Evolutionary conservation across 2,113 vertebrate genomes (phyloP).

Genomic region (Cynopterus brachyotis): DNA sequence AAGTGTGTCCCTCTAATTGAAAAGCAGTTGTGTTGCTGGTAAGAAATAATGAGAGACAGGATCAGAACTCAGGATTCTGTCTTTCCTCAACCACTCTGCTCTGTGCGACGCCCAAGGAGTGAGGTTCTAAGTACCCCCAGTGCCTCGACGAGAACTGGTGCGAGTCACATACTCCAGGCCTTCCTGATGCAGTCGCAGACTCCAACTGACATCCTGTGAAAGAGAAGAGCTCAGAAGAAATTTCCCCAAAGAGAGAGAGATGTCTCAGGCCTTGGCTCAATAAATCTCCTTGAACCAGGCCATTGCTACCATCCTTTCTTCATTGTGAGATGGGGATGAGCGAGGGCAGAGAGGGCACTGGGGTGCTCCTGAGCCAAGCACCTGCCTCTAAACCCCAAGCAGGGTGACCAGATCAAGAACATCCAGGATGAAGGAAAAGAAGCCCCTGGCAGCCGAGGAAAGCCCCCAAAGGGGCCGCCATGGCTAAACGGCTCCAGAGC

Average conservation of each 20-base stretch:
- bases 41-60: not conserved
- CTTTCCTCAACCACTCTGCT: not conserved
- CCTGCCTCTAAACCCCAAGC: not conserved
- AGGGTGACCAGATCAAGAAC: not conserved
- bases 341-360: not conserved
- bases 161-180: not conserved
- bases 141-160: not conserved
- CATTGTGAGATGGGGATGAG: not conserved
- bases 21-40: not conserved
- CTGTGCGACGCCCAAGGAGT: not conserved
- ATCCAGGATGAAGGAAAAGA: not conserved
- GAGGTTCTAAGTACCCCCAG: not conserved
- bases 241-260: not conserved
- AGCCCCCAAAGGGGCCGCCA: not conserved
- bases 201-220: not conserved
- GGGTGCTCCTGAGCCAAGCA: rapidly evolving
- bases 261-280: not conserved
- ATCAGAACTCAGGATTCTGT: not conserved
- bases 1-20: not conserved
- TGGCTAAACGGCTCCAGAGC: not conserved
- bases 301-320: not conserved
- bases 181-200: not conserved
- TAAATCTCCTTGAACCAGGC: not conserved
- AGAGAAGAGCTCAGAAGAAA: not conserved
- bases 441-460: not conserved